phyloP scores from a whole-genome alignment of 2,113 vertebrate species.

The Microtus oregoni region DNA sequence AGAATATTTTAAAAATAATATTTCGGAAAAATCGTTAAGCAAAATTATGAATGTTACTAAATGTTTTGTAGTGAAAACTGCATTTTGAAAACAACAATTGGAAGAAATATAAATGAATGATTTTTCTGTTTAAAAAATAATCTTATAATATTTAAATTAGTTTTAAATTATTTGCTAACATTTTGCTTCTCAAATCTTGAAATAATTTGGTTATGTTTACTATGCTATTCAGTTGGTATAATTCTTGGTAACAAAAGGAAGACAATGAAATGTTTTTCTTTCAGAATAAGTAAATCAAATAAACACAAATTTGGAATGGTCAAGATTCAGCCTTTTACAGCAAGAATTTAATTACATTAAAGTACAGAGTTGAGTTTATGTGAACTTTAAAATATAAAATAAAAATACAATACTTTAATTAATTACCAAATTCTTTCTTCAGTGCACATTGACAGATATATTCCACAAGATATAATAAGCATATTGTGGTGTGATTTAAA shows the following conservation, averaged over 20 bases:
- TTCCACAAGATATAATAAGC: not conserved
- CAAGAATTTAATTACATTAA: not conserved
- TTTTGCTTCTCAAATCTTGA: constrained; percentile 52
- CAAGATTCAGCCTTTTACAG: not conserved
- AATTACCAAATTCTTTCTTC: not conserved
- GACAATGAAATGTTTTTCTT: not conserved
- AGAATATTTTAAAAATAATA: not conserved
- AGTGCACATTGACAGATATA: not conserved
- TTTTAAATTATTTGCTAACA: constrained; percentile 7
- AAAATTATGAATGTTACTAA: not conserved
- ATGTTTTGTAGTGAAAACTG: not conserved
- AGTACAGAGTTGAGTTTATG: not conserved
- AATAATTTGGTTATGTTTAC: not conserved
- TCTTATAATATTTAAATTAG: not conserved
- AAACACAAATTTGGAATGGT: not conserved
- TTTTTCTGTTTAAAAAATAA: constrained; percentile 52
- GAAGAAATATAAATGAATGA: not conserved
- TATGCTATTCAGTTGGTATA: not conserved
- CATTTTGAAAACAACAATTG: not conserved
- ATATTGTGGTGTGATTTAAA: not conserved
- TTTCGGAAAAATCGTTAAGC: not conserved
- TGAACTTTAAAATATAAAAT: constrained; percentile 13
- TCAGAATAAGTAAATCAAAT: not conserved
- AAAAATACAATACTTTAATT: not conserved
- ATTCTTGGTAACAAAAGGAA: constrained; percentile 21